Evolutionary conservation across 2,888 invertebrate species (phyloP), one percentile per base, ranked within the genome.

Genomic region (Microctonus brassicae): DNA sequence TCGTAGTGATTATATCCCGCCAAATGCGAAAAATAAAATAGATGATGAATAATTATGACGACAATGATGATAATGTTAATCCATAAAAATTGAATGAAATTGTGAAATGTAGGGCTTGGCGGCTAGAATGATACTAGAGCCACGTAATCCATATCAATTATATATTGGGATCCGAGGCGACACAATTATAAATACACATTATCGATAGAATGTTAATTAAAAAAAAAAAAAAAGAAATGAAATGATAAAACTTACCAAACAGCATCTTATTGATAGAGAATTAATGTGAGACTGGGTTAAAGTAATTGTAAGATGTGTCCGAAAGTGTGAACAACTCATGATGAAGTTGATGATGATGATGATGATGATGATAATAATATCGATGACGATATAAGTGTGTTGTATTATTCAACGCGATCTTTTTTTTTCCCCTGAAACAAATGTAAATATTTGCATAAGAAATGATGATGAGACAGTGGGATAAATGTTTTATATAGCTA

Each of bases 401-500:
- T 73, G 34, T 58, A 80, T 76, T 75, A 78, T 80, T 78, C 77
- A 68, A 75, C 73, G 74, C 73, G 74, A 79, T 76, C 62, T 75
- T 29, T 75, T 74, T 73, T 74, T 72, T 78, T 77, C 71, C 62
- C 69, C 69, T 22, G 42, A 20, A 33, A 70, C 79, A 78, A 82
- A 76, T 86, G 86, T 86, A 86, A 82, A 86, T 86, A 86, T 77
- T 47, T 76, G 75, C 17, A 17, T 76, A 78, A 73, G 74, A 80
- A 73, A 63, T 76, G 17, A 7, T 76, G 74, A 75, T 76, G 74
- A 75, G 76, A n/a, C n/a, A 80, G 74, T 78, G 72, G 72, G n/a
- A n/a, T 80, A 76, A 81, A 80, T 83, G 82, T 85, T 85, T 84
- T 83, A 81, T 83, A 80, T 85, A 86, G 83, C 77, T 80, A 79